phyloP scores from a whole-genome alignment of 2,888 invertebrate genomes.

The Acanthoscelides obtectus region DNA sequence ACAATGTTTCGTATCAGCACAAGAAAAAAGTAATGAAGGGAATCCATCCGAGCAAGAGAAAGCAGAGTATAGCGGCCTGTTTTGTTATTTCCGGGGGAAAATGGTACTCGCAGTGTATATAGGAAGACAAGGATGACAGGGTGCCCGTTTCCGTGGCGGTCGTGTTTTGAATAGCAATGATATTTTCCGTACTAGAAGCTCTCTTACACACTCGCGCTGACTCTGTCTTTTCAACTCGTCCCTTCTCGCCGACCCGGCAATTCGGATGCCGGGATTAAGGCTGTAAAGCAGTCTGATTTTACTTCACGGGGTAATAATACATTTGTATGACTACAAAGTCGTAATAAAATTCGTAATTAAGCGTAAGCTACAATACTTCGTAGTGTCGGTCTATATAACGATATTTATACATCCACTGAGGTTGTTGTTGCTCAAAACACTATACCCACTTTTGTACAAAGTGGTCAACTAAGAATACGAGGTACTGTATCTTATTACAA shows the following conservation, averaged over 20 bases:
- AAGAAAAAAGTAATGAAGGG: neutral
- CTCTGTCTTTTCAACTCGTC: neutral
- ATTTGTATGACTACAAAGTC: no score
- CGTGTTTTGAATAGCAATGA: slow-evolving; percentile 46
- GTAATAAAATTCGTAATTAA: no score
- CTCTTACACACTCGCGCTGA: neutral
- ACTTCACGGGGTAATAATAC: no score
- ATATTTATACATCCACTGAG: no score
- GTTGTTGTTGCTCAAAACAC: no score
- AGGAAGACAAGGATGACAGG: slow-evolving; percentile 47
- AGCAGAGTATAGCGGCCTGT: slow-evolving; percentile 9
- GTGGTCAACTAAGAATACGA: no score
- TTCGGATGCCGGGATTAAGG: neutral
- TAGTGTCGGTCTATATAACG: no score
- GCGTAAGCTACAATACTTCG: no score
- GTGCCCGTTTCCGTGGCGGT: slow-evolving; percentile 41
- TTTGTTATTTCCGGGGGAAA: slow-evolving; percentile 44
- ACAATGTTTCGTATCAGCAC: neutral
- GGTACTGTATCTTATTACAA: no score
- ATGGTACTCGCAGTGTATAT: slow-evolving; percentile 43
- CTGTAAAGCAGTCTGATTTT: no score
- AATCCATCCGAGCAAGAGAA: neutral
- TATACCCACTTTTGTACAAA: no score
- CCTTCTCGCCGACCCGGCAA: neutral
- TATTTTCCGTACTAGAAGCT: slow-evolving; percentile 27